Percentiles rank a stretch among this genome's conserved stretches.
Conservation (phyloP, 2,888 invertebrate genomes). For the Diadegma fenestrale region DNA sequence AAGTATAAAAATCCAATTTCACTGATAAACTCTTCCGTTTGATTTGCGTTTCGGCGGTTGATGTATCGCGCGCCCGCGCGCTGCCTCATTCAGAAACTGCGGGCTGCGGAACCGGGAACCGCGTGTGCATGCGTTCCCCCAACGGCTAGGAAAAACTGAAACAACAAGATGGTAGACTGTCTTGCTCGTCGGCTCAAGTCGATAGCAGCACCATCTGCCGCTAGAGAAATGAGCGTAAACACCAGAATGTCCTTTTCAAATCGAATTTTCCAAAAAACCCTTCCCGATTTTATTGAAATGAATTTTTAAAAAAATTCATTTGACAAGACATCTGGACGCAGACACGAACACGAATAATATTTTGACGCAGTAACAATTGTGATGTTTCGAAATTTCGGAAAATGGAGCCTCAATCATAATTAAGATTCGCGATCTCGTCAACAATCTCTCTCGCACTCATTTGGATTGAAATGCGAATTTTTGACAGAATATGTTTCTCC, state of each 20-base stretch:
- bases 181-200: neutral
- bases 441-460: too few species aligned
- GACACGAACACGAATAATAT: neutral
- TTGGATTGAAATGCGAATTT: too few species aligned
- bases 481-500: too few species aligned
- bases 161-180: neutral
- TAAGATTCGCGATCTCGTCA: too few species aligned
- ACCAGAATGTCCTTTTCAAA: neutral
- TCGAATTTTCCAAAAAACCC: neutral
- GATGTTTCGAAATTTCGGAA: neutral
- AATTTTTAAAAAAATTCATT: neutral
- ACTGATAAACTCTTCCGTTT: neutral
- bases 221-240: neutral
- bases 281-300: neutral
- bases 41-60: slow-evolving; percentile 7
- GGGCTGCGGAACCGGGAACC: neutral
- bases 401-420: too few species aligned
- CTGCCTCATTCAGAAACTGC: neutral
- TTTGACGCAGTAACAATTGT: neutral
- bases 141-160: neutral
- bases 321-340: neutral
- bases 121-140: neutral
- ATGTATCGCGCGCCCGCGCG: neutral
- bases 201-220: neutral
- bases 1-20: neutral